Conservation (phyloP, 2,113 vertebrate species). For the Lamprotornis superbus region DNA sequence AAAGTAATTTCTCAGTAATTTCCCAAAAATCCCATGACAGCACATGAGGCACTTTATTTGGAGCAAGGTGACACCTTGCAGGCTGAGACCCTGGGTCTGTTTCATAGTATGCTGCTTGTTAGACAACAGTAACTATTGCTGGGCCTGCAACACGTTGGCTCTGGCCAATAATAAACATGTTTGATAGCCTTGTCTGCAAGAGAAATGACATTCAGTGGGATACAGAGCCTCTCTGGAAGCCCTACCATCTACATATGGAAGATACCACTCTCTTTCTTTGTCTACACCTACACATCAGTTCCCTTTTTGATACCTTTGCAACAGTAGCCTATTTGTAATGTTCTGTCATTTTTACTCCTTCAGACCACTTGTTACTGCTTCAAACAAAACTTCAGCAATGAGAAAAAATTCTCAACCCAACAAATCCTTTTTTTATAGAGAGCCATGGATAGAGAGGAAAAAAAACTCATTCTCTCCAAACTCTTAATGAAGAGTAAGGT, state of each 20-base stretch:
- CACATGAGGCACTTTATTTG: neutral
- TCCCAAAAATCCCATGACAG: neutral
- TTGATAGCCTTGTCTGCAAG: neutral
- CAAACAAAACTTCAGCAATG: neutral
- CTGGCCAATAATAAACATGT: neutral
- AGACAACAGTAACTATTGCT: neutral
- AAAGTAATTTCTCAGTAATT: neutral
- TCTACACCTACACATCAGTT: neutral
- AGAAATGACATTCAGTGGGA: neutral
- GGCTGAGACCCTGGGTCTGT: neutral
- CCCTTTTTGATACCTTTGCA: neutral
- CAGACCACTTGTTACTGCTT: neutral
- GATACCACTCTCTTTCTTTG: neutral
- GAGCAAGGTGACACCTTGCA: neutral
- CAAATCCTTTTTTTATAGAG: neutral
- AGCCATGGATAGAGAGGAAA: neutral
- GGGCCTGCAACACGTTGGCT: neutral
- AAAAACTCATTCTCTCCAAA: neutral
- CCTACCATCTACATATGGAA: neutral
- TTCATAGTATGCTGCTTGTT: neutral
- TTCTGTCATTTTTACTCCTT: neutral
- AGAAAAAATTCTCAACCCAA: neutral
- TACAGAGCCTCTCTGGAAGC: neutral
- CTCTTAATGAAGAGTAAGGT: neutral
- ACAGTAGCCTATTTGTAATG: neutral